These are phyloP conservation scores for Halcyon badia DNA, from an alignment of 2,797 vertebrate genomes.

Conservation along the genomic window DNA sequence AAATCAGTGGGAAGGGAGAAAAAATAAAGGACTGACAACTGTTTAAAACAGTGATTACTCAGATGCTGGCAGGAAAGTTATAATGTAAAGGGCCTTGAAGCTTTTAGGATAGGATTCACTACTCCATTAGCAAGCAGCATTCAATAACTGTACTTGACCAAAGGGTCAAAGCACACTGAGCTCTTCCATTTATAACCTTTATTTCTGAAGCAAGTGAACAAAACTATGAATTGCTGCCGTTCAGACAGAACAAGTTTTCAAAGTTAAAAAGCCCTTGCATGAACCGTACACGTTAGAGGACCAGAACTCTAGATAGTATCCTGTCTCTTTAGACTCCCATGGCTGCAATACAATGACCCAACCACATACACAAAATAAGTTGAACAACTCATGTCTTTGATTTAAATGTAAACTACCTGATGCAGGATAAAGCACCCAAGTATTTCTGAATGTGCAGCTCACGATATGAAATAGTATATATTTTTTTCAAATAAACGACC, in stretches of 20 bases:
- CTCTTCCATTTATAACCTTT: background rate
- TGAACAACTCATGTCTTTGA: background rate
- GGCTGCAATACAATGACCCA: background rate
- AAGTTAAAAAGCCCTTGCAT: background rate
- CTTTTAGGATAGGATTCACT: background rate
- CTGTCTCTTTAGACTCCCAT: background rate
- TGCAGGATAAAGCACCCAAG: background rate
- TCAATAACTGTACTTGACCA: background rate
- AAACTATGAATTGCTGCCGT: background rate
- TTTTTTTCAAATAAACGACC: background rate
- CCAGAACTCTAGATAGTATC: background rate
- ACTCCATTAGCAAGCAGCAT: background rate
- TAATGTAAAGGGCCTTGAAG: background rate
- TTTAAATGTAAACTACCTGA: background rate
- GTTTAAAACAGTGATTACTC: background rate
- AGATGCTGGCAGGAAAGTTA: background rate
- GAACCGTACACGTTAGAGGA: background rate
- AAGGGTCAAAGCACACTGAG: background rate
- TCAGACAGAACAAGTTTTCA: background rate
- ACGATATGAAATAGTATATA: background rate
- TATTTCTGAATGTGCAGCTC: background rate
- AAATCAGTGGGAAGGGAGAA: background rate
- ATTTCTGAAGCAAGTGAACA: background rate
- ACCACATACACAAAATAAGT: background rate
- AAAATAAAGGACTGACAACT: constrained; percentile 3